Conservation (phyloP, 1,140 invertebrate species). For the Drosophila grimshawi region DNA sequence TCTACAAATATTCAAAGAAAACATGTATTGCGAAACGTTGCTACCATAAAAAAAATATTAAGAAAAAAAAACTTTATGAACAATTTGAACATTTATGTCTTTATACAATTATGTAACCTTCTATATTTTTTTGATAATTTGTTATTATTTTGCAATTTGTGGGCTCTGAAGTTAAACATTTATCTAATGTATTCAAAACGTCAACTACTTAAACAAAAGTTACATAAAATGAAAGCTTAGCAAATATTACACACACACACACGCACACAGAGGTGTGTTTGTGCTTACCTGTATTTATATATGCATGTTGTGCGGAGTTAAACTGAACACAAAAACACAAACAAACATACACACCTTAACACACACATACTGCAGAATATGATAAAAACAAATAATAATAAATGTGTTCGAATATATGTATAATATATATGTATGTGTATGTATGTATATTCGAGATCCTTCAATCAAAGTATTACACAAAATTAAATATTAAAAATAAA, state of each 20-base stretch:
- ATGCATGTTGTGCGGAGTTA: slow-evolving; percentile 32
- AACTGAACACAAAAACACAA: slow-evolving; percentile 16
- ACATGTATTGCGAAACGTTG: slow-evolving; percentile 50
- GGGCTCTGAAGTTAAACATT: slow-evolving; percentile 35
- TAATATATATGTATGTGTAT: slow-evolving; percentile 54
- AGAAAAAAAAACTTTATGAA: slow-evolving; percentile 26
- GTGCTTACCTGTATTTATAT: slow-evolving; percentile 41
- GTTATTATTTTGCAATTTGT: slow-evolving; percentile 28
- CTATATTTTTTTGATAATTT: slow-evolving; percentile 17
- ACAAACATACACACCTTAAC: slow-evolving; percentile 2
- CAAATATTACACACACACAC: slow-evolving; percentile 37
- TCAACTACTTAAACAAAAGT: slow-evolving; percentile 35
- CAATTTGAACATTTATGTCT: slow-evolving; percentile 34
- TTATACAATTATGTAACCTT: neutral
- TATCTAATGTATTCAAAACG: slow-evolving; percentile 37
- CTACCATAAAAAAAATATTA: slow-evolving; percentile 24
- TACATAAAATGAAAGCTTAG: slow-evolving; percentile 43
- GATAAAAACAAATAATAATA: slow-evolving; percentile 7
- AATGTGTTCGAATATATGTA: slow-evolving; percentile 56
- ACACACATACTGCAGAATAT: slow-evolving; percentile 7
- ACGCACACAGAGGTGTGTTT: slow-evolving; percentile 10
- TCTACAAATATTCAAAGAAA: slow-evolving; percentile 54
- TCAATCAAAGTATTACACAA: slow-evolving; percentile 82
- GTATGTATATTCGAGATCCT: slow-evolving; percentile 71
- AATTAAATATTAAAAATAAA: slow-evolving; percentile 22